These are phyloP conservation scores for Halocaridina rubra DNA, from an alignment of 2,888 invertebrate species.

Conservation along the genomic window DNA sequence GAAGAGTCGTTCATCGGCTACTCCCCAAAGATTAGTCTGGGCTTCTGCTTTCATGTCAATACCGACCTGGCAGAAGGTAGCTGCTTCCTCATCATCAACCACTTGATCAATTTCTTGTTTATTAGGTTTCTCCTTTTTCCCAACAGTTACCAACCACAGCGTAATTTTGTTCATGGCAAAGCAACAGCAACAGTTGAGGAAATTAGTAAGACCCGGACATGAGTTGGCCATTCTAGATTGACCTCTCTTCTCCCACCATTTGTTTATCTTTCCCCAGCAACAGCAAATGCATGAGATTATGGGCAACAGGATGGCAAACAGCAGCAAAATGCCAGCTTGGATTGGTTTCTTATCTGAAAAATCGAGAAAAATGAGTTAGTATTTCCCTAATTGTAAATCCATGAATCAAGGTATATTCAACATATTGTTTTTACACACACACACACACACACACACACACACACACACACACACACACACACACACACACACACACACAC, in stretches of 20 bases:
- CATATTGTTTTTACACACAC: no score
- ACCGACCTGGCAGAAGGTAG: slow-evolving; percentile 48
- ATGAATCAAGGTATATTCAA: no score
- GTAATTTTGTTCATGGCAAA: slow-evolving; percentile 20
- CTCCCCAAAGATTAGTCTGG: slow-evolving; percentile 48
- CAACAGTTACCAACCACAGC: slow-evolving; percentile 40
- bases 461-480: no score
- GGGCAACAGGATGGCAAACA: slow-evolving; percentile 2
- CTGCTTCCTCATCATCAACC: neutral
- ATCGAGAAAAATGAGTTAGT: no score
- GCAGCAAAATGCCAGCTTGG: neutral
- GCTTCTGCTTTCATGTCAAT: slow-evolving; percentile 22
- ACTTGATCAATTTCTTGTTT: neutral
- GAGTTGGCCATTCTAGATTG: neutral
- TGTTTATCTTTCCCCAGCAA: slow-evolving; percentile 10
- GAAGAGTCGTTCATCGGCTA: slow-evolving; percentile 48
- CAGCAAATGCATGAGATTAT: slow-evolving; percentile 14
- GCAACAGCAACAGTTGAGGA: slow-evolving; percentile 46
- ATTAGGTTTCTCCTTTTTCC: neutral
- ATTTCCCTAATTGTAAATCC: no score
- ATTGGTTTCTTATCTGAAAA: no score
- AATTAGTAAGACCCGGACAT: slow-evolving; percentile 26
- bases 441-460: no score
- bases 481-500: no score
- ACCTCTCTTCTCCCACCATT: slow-evolving; percentile 27